Base-by-base conservation (phyloP, 2,888 invertebrate species). In the Drosophila ezoana region DNA sequence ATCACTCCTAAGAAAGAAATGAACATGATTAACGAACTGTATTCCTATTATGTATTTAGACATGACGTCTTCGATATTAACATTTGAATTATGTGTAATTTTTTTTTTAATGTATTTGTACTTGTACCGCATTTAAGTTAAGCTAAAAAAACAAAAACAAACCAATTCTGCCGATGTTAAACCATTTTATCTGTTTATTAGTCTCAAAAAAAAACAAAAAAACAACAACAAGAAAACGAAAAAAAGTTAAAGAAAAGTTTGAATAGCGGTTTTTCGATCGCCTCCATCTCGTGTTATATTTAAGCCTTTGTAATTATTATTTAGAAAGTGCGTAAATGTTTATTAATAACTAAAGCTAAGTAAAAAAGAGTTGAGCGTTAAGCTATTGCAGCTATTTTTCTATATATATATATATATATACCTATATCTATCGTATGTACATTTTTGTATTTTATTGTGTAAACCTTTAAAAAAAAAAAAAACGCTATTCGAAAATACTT, bases 31-130 rank as follows among this genome's bases (percentile, higher is more conserved):
- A 53, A 84, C 65, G 63, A 82, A 86, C 80, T 87, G 87, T 87
- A 83, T 83, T 83, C 83, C 83, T 83, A 83, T 78, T 82, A 81
- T 76, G 45, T 77, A 77, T 72, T 76, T 71, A 82, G 68, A 82
- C 66, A 60, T 49, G 61, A 41, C 41, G 45, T 74, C 60, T 32
- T 52, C 54, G 70, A 67, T 76, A 83, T 80, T 73, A 85, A 64
- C 69, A 65, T 65, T 56, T 76, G 53, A 58, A 60, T 63, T 66
- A 64, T 77, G 54, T 76, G 57, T 68, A 75, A 48, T 44, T 52
- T 57, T 51, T 51, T 48, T 49, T 35, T 35, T n/a, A 67, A 67
- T 63, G 44, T 66, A 56, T 54, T 59, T 53, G 48, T 74, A 54
- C 48, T 43, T 52, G 35, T 68, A 59, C 16, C 54, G 53, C 61